Evolutionary conservation across 2,888 invertebrate species (phyloP).

Genomic region (Bellardia bayeri): DNA sequence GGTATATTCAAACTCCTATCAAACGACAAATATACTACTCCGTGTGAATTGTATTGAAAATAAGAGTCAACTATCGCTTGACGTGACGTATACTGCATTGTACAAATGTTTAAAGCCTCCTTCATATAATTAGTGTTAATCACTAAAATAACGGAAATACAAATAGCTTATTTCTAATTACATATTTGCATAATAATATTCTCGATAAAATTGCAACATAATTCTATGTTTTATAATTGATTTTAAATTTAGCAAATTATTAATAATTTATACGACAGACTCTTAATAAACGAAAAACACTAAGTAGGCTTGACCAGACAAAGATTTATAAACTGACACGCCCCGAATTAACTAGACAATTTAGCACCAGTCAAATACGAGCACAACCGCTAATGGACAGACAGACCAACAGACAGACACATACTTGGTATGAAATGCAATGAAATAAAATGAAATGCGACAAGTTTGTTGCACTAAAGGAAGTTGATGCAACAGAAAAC

Average conservation of each 20-base stretch:
- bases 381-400: constrained; percentile 12
- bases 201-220: constrained; percentile 65
- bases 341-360: constrained; percentile 79
- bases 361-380: constrained; percentile 69
- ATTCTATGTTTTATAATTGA: constrained; percentile 67
- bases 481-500: constrained; percentile 42
- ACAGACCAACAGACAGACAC: neutral
- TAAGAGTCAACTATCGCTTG: too few species aligned
- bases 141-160: constrained; percentile 12
- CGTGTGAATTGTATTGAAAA: too few species aligned
- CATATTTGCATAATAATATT: constrained; percentile 18
- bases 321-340: constrained; percentile 76
- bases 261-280: constrained; percentile 55
- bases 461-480: constrained; percentile 61
- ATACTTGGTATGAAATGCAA: constrained; percentile 35
- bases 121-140: too few species aligned
- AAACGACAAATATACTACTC: too few species aligned
- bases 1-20: too few species aligned
- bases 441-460: constrained; percentile 62
- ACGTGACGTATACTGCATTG: too few species aligned
- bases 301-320: constrained; percentile 61
- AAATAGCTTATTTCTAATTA: constrained; percentile 20
- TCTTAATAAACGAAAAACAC: constrained; percentile 47
- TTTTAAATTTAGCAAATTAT: constrained; percentile 66
- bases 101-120: too few species aligned